These are phyloP conservation scores for Drosophila anceps DNA, from an alignment of 2,888 invertebrate species.

Conservation along the genomic window DNA sequence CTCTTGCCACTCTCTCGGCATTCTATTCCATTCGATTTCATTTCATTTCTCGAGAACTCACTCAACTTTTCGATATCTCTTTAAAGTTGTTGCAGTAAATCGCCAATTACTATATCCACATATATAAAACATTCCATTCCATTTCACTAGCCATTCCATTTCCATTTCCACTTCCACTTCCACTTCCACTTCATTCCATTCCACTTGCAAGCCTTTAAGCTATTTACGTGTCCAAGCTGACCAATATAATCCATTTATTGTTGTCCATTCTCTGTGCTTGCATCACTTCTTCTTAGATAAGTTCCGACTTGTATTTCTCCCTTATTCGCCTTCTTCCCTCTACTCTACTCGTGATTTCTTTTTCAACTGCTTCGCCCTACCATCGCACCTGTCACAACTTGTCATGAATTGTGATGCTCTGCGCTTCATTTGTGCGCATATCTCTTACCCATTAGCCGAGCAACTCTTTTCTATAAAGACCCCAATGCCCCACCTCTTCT, in stretches of 20 bases:
- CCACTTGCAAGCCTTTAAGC: slow-evolving; percentile 18
- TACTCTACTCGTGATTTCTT: neutral
- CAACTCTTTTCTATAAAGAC: slow-evolving; percentile 1
- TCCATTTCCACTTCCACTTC: neutral
- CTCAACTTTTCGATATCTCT: slow-evolving; percentile 1
- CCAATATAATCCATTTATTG: slow-evolving; percentile 43
- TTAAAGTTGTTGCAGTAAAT: slow-evolving; percentile 14
- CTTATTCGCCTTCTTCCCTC: neutral
- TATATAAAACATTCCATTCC: neutral
- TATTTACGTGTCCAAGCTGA: slow-evolving; percentile 29
- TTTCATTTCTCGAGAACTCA: neutral
- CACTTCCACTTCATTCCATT: neutral
- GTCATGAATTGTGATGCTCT: slow-evolving; percentile 39
- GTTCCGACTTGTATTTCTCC: slow-evolving; percentile 14
- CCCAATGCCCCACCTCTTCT: neutral
- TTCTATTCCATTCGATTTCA: neutral
- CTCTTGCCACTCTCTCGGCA: neutral
- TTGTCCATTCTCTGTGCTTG: slow-evolving; percentile 18
- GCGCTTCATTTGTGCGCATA: slow-evolving; percentile 56
- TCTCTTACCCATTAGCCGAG: slow-evolving; percentile 29
- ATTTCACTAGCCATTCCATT: slow-evolving; percentile 1
- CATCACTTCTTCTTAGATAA: slow-evolving; percentile 13
- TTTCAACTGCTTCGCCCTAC: slow-evolving; percentile 1
- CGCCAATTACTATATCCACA: slow-evolving; percentile 13
- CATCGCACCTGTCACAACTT: slow-evolving; percentile 52